Base-by-base conservation (phyloP, 1,140 invertebrate species). In the Metopolophium dirhodum region DNA sequence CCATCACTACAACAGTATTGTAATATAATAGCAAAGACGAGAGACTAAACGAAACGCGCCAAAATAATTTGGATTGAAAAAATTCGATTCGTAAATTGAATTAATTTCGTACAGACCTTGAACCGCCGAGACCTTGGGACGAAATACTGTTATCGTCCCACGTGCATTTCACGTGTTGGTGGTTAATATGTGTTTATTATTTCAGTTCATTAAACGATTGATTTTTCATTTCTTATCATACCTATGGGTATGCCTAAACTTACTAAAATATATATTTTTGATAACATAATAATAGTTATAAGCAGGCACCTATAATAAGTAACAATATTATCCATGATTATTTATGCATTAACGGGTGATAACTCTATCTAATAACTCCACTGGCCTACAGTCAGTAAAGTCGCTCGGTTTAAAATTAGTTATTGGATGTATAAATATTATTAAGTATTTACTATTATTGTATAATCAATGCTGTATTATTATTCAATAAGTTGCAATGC, bases 71-170 rank as follows among this genome's bases (percentile, higher is more conserved):
- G 85, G 45, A n/a, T 11, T 11, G 45, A 86, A 77, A 47, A 86
- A 86, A n/a, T 47, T n/a, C 14, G 26, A 86, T 86, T 45, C 45
- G 85, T 30, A 47, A 86, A 47, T 86, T 86, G 85, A 86, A 86
- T 86, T 86, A 30, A 86, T 86, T 86, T 47, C 23, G 85, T 30
- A 47, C 85, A 30, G 14, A 86, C 85, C 85, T 86, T 86, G 85
- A 86, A 86, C 85, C 85, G 45, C 4, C 7, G 41, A 86, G 45
- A 49, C 85, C 85, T 86, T 86, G 85, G 45, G 26, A 86, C 45
- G 18, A n/a, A 86, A 86, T 86, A 86, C 85, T 86, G 85, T 86
- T 86, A 86, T 41, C 85, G 14, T 86, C 85, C 45, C 85, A 86
- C 85, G 41, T 86, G 30, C 26, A n/a, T 86, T 86, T 86, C 41